These are phyloP conservation scores for Boloria euphrosyne DNA, from an alignment of 2,888 invertebrate species.

Conservation along the genomic window DNA sequence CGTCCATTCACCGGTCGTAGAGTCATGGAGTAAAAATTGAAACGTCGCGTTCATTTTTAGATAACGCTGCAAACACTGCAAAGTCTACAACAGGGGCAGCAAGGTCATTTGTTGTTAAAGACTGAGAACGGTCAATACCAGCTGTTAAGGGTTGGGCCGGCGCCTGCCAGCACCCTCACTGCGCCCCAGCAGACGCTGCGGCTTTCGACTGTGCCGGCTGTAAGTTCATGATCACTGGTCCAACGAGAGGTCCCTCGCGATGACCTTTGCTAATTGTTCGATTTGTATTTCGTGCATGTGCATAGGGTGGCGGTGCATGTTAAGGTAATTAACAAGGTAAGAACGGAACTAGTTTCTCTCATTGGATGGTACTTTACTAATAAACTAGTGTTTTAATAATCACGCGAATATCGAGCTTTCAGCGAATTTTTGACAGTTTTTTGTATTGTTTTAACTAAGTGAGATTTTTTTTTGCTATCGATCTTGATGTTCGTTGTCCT, in stretches of 20 bases:
- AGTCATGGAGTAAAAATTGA: slow-evolving; percentile 54
- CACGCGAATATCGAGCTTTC: slow-evolving; percentile 18
- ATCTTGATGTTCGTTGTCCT: slow-evolving; percentile 19
- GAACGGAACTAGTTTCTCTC: slow-evolving; percentile 39
- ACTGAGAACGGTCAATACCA: slow-evolving; percentile 98
- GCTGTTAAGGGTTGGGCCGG: slow-evolving; percentile 90
- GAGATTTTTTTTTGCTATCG: background rate
- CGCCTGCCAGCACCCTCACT: slow-evolving; percentile 83
- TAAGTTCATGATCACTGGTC: slow-evolving; percentile 85
- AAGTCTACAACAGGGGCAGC: slow-evolving; percentile 93
- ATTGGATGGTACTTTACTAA: slow-evolving; percentile 24
- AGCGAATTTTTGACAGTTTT: background rate
- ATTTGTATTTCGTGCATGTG: slow-evolving; percentile 67
- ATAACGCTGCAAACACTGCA: slow-evolving; percentile 94
- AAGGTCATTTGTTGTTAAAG: slow-evolving; percentile 94
- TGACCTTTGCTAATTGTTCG: slow-evolving; percentile 48
- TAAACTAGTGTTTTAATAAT: slow-evolving; percentile 19
- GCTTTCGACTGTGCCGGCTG: slow-evolving; percentile 93
- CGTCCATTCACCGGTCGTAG: slow-evolving; percentile 9
- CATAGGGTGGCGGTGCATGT: slow-evolving; percentile 70
- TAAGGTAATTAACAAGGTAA: slow-evolving; percentile 69
- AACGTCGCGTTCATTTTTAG: slow-evolving; percentile 83
- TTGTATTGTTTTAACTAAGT: background rate
- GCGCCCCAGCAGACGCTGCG: slow-evolving; percentile 88
- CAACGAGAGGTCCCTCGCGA: slow-evolving; percentile 50